A percentile compares a stretch with the other conserved stretches of the same genome.
These are phyloP conservation scores for Drosophila neotestacea DNA, from an alignment of 2,888 invertebrate genomes.

Conservation along the genomic window DNA sequence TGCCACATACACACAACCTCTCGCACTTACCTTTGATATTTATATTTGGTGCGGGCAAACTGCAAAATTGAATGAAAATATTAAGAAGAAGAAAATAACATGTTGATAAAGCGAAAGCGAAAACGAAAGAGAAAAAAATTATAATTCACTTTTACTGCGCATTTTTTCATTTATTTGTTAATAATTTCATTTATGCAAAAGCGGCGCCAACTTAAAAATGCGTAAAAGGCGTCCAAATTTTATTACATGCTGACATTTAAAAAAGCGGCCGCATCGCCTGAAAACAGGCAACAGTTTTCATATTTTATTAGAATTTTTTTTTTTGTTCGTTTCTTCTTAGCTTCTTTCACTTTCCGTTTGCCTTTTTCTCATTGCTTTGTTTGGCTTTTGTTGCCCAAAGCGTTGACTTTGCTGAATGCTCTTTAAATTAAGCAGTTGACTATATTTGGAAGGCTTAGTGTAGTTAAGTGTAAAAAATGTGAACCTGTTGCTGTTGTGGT, in stretches of 20 bases:
- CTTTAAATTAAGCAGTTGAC: conserved; percentile 30
- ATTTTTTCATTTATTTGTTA: conserved; percentile 71
- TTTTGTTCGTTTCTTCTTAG: background rate
- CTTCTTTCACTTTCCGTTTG: conserved; percentile 7
- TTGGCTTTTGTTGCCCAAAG: conserved; percentile 27
- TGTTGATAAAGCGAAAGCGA: conserved; percentile 21
- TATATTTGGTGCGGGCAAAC: conserved; percentile 36
- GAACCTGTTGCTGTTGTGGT: conserved; percentile 43
- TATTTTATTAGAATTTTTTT: conserved; percentile 8
- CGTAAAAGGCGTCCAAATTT: conserved; percentile 53
- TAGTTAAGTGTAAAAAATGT: conserved; percentile 25
- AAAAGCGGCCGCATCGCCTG: conserved; percentile 23
- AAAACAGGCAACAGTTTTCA: conserved; percentile 31
- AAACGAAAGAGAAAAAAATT: conserved; percentile 23
- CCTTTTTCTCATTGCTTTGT: background rate
- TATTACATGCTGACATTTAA: conserved; percentile 64
- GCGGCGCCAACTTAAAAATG: conserved; percentile 51
- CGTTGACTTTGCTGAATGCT: conserved; percentile 41
- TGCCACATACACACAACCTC: conserved; percentile 17
- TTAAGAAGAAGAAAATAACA: conserved; percentile 34
- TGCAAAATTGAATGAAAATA: conserved; percentile 71
- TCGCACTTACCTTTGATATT: conserved; percentile 69
- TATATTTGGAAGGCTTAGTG: conserved; percentile 22
- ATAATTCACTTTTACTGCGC: conserved; percentile 62
- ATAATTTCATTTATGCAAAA: conserved; percentile 65